Percentiles rank a stretch among this genome's conserved stretches.
phyloP scores from a whole-genome alignment of 2,113 vertebrate species.

The Marmota monax region DNA sequence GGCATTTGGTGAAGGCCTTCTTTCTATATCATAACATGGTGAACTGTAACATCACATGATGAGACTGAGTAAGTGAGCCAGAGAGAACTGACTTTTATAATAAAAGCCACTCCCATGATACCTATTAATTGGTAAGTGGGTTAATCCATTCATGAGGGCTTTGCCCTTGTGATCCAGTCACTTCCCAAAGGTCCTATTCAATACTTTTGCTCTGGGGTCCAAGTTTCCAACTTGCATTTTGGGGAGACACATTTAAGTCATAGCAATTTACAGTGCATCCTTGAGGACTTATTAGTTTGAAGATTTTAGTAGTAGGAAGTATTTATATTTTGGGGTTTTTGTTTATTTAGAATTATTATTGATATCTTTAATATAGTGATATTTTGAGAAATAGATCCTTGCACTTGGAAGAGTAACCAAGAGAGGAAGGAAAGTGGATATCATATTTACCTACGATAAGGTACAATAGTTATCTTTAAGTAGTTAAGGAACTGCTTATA shows the following conservation, averaged over 20 bases:
- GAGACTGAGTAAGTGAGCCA: neutral
- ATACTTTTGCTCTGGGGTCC: neutral
- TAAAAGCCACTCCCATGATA: neutral
- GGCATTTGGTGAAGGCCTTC: neutral
- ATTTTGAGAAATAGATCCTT: slow-evolving; percentile 38
- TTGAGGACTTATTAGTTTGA: slow-evolving; percentile 51
- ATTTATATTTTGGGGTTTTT: slow-evolving; percentile 42
- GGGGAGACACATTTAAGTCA: neutral
- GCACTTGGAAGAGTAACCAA: slow-evolving; percentile 29
- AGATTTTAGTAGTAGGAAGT: neutral
- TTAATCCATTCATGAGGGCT: neutral
- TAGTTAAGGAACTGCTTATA: slow-evolving; percentile 4
- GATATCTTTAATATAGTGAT: slow-evolving; percentile 33
- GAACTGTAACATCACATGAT: neutral
- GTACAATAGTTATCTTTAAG: neutral
- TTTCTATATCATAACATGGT: neutral
- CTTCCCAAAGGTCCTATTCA: neutral
- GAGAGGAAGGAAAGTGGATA: neutral
- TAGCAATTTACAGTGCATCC: neutral
- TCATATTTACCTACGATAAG: slow-evolving; percentile 46
- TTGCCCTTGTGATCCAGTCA: neutral
- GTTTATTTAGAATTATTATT: slow-evolving; percentile 45
- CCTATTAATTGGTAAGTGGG: neutral
- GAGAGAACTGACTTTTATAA: neutral
- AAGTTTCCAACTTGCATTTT: neutral